Percentiles rank a stretch among this genome's conserved stretches.
Conservation (phyloP, 2,888 invertebrate genomes). For the Ormyrus thymus region DNA sequence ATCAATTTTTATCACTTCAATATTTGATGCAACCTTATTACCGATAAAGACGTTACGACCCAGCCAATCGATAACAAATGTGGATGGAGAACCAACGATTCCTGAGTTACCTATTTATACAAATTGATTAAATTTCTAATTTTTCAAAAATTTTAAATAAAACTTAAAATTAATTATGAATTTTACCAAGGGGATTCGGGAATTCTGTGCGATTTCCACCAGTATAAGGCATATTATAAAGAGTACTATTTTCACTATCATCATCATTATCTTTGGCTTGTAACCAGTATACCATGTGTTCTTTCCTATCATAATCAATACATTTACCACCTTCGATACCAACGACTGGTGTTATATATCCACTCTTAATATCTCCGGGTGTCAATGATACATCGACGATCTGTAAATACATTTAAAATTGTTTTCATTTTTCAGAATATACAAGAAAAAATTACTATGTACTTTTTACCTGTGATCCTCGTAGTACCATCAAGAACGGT, state of each 20-base stretch:
- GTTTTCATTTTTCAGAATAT: background rate
- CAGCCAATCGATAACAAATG: constrained; percentile 97
- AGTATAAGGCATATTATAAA: constrained; percentile 88
- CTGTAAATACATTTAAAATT: constrained; percentile 32
- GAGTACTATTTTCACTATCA: constrained; percentile 88
- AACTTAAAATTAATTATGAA: background rate
- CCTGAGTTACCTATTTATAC: constrained; percentile 80
- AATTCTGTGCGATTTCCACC: constrained; percentile 91
- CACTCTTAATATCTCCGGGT: constrained; percentile 85
- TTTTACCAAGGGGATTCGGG: constrained; percentile 76
- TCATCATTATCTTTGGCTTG: constrained; percentile 84
- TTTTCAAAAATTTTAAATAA: background rate
- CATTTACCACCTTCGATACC: constrained; percentile 92
- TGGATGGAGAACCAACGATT: constrained; percentile 92
- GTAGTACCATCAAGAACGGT: constrained; percentile 92
- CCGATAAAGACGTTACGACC: constrained; percentile 96
- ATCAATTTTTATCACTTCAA: constrained; percentile 91
- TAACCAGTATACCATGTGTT: constrained; percentile 91
- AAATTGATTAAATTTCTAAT: background rate
- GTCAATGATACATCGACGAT: constrained; percentile 89
- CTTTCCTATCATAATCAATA: constrained; percentile 93
- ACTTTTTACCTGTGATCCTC: constrained; percentile 82
- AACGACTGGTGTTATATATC: constrained; percentile 90
- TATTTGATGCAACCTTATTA: constrained; percentile 91
- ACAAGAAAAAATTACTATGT: background rate